Evolutionary conservation across 1,140 invertebrate species (phyloP).

Genomic region (Popillia japonica): DNA sequence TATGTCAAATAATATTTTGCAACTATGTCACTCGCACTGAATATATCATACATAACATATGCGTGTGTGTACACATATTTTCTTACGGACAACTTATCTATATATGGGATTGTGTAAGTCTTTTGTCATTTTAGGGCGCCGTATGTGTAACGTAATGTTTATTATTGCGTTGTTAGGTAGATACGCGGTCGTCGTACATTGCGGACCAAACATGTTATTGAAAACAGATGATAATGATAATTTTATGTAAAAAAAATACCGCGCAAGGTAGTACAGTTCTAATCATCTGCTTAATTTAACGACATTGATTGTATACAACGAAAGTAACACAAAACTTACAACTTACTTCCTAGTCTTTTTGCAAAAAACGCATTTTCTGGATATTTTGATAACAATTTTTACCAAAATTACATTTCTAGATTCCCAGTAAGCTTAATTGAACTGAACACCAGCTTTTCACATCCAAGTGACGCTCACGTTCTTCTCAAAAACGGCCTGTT

Average conservation of each 20-base stretch:
- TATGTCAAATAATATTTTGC: constrained; percentile 35
- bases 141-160: not conserved
- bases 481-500: too few species aligned
- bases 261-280: too few species aligned
- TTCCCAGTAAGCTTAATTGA: too few species aligned
- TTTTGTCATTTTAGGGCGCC: constrained; percentile 30
- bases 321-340: too few species aligned
- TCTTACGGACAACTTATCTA: not conserved
- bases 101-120: not conserved
- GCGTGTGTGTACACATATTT: constrained; percentile 10
- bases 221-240: not conserved
- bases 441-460: too few species aligned
- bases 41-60: not conserved
- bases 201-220: not conserved
- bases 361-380: too few species aligned
- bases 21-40: not conserved
- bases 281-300: too few species aligned
- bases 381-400: too few species aligned
- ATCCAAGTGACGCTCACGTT: too few species aligned
- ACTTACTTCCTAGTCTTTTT: too few species aligned
- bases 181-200: not conserved
- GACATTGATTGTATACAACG: too few species aligned
- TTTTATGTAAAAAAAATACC: not conserved
- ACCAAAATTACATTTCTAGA: too few species aligned
- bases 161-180: not conserved